Evolutionary conservation across 2,888 invertebrate genomes (phyloP), one percentile per base, ranked within the genome.

Genomic region (Drosophila peninsularis): DNA sequence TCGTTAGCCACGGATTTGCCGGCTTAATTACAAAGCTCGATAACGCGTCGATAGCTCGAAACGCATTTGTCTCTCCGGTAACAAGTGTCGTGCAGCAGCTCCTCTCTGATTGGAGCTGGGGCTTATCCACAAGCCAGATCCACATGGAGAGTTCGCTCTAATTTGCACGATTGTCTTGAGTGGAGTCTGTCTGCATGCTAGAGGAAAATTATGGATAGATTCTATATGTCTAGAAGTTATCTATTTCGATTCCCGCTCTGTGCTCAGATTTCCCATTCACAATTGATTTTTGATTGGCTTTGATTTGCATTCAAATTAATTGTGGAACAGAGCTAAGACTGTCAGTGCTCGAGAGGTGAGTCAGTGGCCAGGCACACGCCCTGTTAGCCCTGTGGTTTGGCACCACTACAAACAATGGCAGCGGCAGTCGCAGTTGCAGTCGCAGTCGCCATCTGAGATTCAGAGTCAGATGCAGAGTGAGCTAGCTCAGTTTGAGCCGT

Each of bases 11-110:
- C 32, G 44, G 41, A 53, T 63, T 47, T 21, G 61, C 66, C 63
- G 71, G 81, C 87, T 82, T 82, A 83, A 82, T 82, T 82, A 87
- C 87, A 69, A 65, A 47, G 72, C 66, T 42, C 71, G 87, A 83
- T 82, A 82, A 86, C 70, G 75, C 82, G 70, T 60, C 75, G 68
- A 80, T 80, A 62, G 75, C 62, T 71, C 19, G 54, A 71, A 75
- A 79, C 71, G 70, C 66, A 78, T 78, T 55, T 65, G 54, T 66
- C 47, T 62, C 30, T 39, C 34, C 56, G 56, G 79, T 68, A 78
- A 78, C 81, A 81, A 81, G 84, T 81, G 81, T 73, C 69, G 72
- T 62, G 61, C 57, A 50, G 73, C 74, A 50, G 73, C 54, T 34
- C 58, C 44, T 37, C 61, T 52, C 56, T 73, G 74, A 84, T 80